Conservation (phyloP, 2,113 vertebrate genomes). For the Ptilorrhoa leucosticta region DNA sequence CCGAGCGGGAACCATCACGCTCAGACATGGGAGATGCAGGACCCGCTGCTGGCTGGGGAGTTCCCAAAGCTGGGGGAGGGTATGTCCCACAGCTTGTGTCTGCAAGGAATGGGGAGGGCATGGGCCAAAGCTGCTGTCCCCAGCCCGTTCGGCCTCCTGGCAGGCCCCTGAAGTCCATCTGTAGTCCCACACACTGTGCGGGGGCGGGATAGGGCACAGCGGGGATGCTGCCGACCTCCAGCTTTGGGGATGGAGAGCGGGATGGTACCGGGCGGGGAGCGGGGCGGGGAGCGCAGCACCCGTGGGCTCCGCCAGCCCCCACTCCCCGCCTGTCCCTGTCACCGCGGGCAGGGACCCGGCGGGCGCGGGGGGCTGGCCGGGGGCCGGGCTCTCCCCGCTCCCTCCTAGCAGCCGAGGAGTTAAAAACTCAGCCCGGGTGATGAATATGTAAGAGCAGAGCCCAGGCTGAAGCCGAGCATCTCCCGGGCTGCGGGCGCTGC, state of each 20-base stretch:
- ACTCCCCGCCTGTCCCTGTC: background rate
- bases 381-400: background rate
- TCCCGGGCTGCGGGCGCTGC: slow-evolving; percentile 32
- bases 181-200: background rate
- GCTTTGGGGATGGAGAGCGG: background rate
- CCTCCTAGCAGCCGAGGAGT: slow-evolving; percentile 61
- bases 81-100: rapidly evolving
- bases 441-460: slow-evolving; percentile 67
- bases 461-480: slow-evolving; percentile 48
- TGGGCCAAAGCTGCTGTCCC: background rate
- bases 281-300: background rate
- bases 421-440: slow-evolving; percentile 65
- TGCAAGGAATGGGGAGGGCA: background rate
- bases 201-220: background rate
- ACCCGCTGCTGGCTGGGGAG: background rate
- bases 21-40: background rate
- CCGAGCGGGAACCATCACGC: background rate
- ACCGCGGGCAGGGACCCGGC: background rate
- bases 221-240: background rate
- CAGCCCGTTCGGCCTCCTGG: background rate
- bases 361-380: background rate
- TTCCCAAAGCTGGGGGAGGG: background rate
- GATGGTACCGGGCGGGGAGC: background rate
- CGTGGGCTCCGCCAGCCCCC: background rate
- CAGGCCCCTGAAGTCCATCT: background rate